These are phyloP conservation scores for Lepidocolaptes lacrymiger DNA, from an alignment of 2,797 vertebrate genomes.

Conservation along the genomic window DNA sequence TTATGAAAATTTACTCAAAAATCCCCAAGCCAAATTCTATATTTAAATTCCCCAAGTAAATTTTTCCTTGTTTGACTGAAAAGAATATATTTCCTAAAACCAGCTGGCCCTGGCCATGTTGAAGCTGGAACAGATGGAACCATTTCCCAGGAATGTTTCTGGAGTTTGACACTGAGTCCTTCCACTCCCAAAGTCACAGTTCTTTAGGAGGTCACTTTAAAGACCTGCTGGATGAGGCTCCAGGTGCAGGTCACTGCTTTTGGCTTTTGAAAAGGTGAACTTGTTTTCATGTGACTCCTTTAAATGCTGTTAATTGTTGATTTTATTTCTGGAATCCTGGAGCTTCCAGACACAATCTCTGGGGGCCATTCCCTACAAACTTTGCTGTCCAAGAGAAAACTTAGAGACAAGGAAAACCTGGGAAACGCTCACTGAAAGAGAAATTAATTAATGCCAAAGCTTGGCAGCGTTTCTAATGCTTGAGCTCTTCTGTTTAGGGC, in stretches of 20 bases:
- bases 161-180: neutral
- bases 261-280: neutral
- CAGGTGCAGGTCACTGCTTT: neutral
- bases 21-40: neutral
- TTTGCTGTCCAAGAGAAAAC: neutral
- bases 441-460: neutral
- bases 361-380: neutral
- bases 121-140: neutral
- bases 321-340: neutral
- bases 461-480: neutral
- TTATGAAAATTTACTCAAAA: neutral
- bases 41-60: neutral
- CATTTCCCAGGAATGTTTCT: neutral
- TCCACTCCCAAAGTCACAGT: neutral
- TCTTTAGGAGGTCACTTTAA: neutral
- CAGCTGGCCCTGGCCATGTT: neutral
- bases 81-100: neutral
- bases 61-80: neutral
- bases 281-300: neutral
- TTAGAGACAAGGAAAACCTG: neutral
- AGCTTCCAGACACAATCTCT: neutral
- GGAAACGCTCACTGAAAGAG: neutral
- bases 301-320: neutral
- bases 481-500: neutral
- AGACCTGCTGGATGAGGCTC: neutral